Conservation (phyloP, 2,113 vertebrate species). For the Aspiorhynchus laticeps region DNA sequence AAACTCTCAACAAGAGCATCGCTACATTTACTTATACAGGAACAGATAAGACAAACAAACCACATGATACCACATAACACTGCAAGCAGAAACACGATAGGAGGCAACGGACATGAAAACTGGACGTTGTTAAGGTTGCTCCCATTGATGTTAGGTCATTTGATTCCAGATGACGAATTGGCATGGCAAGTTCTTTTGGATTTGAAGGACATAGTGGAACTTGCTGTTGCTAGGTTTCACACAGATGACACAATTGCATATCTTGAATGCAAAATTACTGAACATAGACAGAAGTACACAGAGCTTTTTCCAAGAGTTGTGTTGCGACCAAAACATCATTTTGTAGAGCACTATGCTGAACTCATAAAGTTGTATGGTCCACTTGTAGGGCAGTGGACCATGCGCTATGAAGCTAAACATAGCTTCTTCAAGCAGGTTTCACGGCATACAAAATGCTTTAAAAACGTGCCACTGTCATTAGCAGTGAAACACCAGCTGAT, state of each 20-base stretch:
- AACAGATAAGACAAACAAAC: conserved; percentile 39
- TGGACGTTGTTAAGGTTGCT: conserved; percentile 29
- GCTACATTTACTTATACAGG: conserved; percentile 45
- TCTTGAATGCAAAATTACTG: conserved; percentile 37
- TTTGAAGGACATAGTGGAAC: too few species aligned
- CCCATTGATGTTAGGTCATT: conserved; percentile 21
- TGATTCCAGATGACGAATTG: conserved; percentile 24
- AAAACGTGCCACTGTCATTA: not conserved
- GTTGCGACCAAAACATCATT: too few species aligned
- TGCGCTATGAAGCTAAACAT: too few species aligned
- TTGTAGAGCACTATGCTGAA: too few species aligned
- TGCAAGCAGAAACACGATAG: not conserved
- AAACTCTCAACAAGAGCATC: conserved; percentile 32
- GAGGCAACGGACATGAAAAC: conserved; percentile 42
- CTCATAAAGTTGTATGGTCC: too few species aligned
- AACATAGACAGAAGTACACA: conserved; percentile 24
- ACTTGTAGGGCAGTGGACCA: too few species aligned
- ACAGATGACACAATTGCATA: conserved; percentile 35
- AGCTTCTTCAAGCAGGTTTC: not conserved
- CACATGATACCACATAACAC: conserved; percentile 3
- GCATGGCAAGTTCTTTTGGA: conserved; percentile 32
- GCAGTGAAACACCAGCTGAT: conserved; percentile 1
- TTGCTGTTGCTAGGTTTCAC: conserved; percentile 32
- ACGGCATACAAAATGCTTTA: not conserved
- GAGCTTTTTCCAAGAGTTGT: too few species aligned